These are phyloP conservation scores for Amphipoea lucens DNA, from an alignment of 2,888 invertebrate genomes.

Conservation along the genomic window DNA sequence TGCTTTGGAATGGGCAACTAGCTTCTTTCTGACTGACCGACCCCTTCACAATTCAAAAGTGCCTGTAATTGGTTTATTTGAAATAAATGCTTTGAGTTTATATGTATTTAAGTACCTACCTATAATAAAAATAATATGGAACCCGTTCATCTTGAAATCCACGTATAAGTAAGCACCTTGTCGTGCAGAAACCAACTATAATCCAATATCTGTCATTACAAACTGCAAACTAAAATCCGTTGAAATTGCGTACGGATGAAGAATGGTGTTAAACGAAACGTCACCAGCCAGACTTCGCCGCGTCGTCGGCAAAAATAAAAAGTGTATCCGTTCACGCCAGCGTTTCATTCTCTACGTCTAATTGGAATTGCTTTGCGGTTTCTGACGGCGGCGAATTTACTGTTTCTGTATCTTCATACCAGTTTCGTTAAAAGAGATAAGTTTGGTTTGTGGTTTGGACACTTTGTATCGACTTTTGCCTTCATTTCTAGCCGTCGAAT, in stretches of 20 bases:
- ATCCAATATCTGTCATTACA: constrained; percentile 52
- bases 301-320: constrained; percentile 57
- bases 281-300: constrained; percentile 54
- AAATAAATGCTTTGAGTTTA: too few relatives aligned
- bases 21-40: too few relatives aligned
- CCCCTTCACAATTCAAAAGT: too few relatives aligned
- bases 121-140: not conserved
- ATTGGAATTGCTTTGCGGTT: constrained; percentile 65
- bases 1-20: too few relatives aligned
- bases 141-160: not conserved
- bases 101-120: not conserved
- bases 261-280: constrained; percentile 58
- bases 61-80: too few relatives aligned
- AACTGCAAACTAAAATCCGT: constrained; percentile 50
- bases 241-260: constrained; percentile 49
- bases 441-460: constrained; percentile 19
- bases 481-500: constrained; percentile 5
- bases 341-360: constrained; percentile 64
- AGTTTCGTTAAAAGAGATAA: constrained; percentile 26
- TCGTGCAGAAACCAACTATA: constrained; percentile 10
- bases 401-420: constrained; percentile 49
- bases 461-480: constrained; percentile 25
- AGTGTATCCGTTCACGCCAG: constrained; percentile 56
- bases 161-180: not conserved
- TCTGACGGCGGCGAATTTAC: constrained; percentile 38